Base-by-base conservation (phyloP, 1,140 invertebrate species). In the Sycophila sp. region DNA sequence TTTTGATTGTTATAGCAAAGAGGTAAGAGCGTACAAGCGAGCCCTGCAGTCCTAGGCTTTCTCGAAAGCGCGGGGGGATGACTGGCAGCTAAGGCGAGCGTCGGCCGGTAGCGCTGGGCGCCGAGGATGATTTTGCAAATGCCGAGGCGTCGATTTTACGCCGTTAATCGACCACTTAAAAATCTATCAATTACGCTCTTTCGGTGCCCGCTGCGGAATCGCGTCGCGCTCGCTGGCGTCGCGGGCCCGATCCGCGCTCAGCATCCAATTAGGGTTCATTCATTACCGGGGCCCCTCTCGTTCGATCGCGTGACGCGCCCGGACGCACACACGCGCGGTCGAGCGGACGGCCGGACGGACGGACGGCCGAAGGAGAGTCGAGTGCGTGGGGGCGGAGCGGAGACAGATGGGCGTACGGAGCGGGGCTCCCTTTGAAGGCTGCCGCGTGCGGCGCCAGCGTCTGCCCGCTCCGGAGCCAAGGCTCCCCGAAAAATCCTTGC, bases 331-430 rank as follows among this genome's bases (percentile, higher is more conserved):
- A 34, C 55, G 2, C 15, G 38, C 32, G 17, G 26, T 32, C 28
- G 51, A 5, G 32, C 51, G 51, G 26, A 55, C 51, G 51, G 15
- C 49, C 69, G 67, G 70, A 26, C 63, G 69, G 60, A 26, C 68
- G 63, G 34, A 58, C 72, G 73, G 76, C 76, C 66, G 60, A 59
- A 68, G 68, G 76, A 75, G 77, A 75, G 78, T 79, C 78, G 76
- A 72, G 74, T n/a, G 49, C 74, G 81, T 78, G 80, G 79, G 83
- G 85, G 84, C 83, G 85, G 83, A 77, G 83, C 85, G 83, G 83
- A 85, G 85, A 85, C 85, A 86, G 83, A 84, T 86, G 85, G 85
- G 85, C 85, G 85, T 86, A 80, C 78, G 72, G 83, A 80, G n/a
- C 45, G 40, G 1, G 80, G 81, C 82, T 85, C 80, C 82, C 84